Conservation (phyloP, 2,113 vertebrate genomes). For the Poecile atricapillus region DNA sequence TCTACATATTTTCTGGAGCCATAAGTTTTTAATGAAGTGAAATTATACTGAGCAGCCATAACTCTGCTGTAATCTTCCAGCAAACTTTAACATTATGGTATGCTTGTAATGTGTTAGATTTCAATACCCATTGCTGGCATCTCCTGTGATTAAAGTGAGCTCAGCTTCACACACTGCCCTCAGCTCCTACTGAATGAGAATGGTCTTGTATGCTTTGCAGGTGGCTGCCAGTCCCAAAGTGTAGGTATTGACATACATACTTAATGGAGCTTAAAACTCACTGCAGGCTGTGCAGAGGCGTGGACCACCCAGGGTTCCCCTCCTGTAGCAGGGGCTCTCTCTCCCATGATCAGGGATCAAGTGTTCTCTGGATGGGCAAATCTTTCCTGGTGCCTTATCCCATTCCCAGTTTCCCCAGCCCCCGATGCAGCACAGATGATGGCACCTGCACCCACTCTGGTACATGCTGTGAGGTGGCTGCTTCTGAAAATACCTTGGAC, state of each 20-base stretch:
- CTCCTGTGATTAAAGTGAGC: background rate
- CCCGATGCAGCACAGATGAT: background rate
- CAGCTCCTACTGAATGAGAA: background rate
- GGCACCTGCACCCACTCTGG: background rate
- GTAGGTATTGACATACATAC: fast-evolving
- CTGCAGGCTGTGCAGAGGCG: background rate
- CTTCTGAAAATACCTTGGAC: background rate
- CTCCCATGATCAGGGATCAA: background rate
- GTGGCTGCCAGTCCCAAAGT: background rate
- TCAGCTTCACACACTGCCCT: background rate
- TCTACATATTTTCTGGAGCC: background rate
- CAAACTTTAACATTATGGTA: background rate
- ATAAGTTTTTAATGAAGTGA: background rate
- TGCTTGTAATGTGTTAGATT: background rate
- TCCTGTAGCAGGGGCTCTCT: background rate
- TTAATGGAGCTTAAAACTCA: background rate
- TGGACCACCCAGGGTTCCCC: background rate
- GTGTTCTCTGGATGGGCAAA: background rate
- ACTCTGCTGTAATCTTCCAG: background rate
- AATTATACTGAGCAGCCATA: background rate
- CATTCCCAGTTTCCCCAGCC: background rate
- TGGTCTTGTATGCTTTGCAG: background rate
- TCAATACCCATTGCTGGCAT: background rate
- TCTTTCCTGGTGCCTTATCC: background rate
- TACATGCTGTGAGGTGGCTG: background rate